These are phyloP conservation scores for Stenopsyche tienmushanensis DNA, from an alignment of 1,140 invertebrate genomes.

Conservation along the genomic window DNA sequence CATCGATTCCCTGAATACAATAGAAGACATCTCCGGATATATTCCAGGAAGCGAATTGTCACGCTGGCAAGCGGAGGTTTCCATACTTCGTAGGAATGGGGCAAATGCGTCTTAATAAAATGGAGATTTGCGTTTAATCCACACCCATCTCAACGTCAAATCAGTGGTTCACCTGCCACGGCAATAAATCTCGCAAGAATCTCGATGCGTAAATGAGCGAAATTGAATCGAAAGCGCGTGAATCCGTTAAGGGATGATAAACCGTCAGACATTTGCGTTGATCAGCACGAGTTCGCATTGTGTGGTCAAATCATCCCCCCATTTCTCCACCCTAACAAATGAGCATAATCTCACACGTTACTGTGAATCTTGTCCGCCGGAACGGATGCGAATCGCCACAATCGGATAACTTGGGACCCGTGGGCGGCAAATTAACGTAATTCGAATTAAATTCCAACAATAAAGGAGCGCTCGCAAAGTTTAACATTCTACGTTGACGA, in stretches of 20 bases:
- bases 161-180: slow-evolving; percentile 24
- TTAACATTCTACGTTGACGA: no score
- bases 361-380: not conserved
- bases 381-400: not conserved
- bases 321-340: not conserved
- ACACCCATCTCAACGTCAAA: slow-evolving; percentile 31
- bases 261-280: not conserved
- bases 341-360: not conserved
- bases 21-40: no score
- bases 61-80: no score
- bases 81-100: no score
- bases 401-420: not conserved
- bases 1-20: no score
- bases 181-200: slow-evolving; percentile 9
- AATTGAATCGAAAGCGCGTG: not conserved
- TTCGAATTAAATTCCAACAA: no score
- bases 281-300: not conserved
- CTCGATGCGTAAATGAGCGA: not conserved
- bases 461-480: no score
- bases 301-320: not conserved
- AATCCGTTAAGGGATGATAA: not conserved
- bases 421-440: no score
- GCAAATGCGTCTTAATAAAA: no score
- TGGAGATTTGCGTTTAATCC: slow-evolving; percentile 17
- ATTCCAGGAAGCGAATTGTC: no score